phyloP scores from a whole-genome alignment of 2,888 invertebrate species.

The Blomia tropicalis region DNA sequence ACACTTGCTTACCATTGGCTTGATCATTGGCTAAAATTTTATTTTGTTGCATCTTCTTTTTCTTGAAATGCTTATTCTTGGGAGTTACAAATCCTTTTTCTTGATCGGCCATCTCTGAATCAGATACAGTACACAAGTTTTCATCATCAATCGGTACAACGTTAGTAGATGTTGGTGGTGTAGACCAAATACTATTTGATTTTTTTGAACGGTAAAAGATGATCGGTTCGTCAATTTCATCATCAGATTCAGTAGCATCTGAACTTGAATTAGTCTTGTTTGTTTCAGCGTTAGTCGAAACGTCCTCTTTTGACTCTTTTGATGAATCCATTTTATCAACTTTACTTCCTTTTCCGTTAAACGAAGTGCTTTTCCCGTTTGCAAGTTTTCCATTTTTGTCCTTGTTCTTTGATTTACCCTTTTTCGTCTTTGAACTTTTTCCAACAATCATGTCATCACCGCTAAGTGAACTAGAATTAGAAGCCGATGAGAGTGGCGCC shows the following conservation, averaged over 20 bases:
- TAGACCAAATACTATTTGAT: conserved; percentile 5
- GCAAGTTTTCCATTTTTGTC: not conserved
- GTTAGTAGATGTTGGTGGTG: not conserved
- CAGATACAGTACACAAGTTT: conserved; percentile 18
- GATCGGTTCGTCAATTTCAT: not conserved
- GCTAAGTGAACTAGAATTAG: not conserved
- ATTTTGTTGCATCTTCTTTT: conserved; percentile 10
- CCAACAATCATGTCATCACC: not conserved
- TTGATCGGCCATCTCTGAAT: conserved; percentile 23
- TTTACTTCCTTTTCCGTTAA: not conserved
- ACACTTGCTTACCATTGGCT: not conserved
- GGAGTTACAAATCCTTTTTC: conserved; percentile 21
- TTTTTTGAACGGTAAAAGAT: not conserved
- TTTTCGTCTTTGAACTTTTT: not conserved
- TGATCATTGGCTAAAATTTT: not conserved
- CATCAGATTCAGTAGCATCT: not conserved
- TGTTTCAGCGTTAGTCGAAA: not conserved
- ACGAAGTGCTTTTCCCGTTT: not conserved
- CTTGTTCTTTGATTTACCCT: not conserved
- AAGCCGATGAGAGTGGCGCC: not conserved
- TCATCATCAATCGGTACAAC: not conserved
- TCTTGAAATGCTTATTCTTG: conserved; percentile 12
- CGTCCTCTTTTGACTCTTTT: not conserved
- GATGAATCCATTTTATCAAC: not conserved
- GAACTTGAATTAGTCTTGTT: not conserved